These are phyloP conservation scores for Falco punctatus DNA, from an alignment of 2,113 vertebrate genomes.

Conservation along the genomic window DNA sequence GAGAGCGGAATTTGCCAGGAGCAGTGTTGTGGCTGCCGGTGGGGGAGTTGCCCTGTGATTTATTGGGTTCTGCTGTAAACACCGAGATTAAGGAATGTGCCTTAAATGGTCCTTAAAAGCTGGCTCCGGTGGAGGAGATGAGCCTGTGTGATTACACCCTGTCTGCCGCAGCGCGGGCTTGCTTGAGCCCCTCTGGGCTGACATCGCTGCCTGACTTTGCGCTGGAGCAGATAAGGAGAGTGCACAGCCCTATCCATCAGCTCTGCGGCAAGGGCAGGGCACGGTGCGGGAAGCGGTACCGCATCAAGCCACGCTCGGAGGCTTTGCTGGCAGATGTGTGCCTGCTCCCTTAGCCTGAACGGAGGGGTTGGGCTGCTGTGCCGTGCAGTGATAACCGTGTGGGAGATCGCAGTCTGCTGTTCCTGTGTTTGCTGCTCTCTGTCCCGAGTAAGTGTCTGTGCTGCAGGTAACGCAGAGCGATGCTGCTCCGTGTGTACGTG, in stretches of 20 bases:
- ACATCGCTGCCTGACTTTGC: fast-evolving
- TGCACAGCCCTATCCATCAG: not conserved
- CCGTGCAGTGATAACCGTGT: fast-evolving
- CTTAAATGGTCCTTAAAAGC: conserved; percentile 39
- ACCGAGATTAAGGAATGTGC: not conserved
- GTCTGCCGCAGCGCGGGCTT: not conserved
- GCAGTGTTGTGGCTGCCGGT: fast-evolving
- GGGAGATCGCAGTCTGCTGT: not conserved
- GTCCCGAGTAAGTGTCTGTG: not conserved
- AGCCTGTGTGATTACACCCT: not conserved
- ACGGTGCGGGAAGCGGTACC: not conserved
- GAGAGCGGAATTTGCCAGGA: not conserved
- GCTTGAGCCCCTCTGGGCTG: not conserved
- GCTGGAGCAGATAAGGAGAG: not conserved
- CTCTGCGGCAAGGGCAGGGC: fast-evolving
- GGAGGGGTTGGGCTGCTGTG: not conserved
- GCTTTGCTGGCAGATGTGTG: not conserved
- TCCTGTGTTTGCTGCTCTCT: not conserved
- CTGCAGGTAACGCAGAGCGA: not conserved
- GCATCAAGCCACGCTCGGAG: fast-evolving
- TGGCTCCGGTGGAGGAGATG: not conserved
- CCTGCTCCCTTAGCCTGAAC: not conserved
- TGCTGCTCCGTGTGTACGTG: not conserved
- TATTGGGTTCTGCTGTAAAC: not conserved
- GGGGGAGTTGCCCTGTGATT: not conserved